phyloP scores from a whole-genome alignment of 2,797 vertebrate genomes.

The Poecilia gillii region DNA sequence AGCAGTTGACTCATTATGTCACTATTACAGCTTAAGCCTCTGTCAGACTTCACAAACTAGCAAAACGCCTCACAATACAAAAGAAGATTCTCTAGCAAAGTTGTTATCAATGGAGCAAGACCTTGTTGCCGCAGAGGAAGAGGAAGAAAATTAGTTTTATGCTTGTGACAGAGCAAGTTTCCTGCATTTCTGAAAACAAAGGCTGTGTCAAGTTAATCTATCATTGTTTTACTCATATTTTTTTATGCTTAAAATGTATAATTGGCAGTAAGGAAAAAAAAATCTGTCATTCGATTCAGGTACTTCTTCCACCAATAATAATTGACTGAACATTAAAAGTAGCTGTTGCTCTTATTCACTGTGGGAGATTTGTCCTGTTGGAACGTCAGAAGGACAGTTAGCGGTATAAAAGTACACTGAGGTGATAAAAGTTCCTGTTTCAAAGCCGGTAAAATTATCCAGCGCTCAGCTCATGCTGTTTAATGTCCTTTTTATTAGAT shows the following conservation, averaged over 20 bases:
- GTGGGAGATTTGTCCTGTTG: neutral
- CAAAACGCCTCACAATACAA: constrained; percentile 4
- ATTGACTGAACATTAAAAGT: neutral
- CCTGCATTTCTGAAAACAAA: constrained; percentile 50
- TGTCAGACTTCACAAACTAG: neutral
- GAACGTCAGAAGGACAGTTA: neutral
- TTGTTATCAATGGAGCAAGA: neutral
- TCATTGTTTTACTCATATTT: neutral
- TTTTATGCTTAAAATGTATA: neutral
- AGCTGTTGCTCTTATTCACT: neutral
- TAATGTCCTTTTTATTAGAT: neutral
- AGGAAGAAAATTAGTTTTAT: constrained; percentile 37
- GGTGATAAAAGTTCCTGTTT: neutral
- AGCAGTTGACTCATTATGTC: neutral
- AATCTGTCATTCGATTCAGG: neutral
- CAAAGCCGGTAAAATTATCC: neutral
- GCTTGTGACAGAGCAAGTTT: constrained; percentile 40
- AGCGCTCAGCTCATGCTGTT: neutral
- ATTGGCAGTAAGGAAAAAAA: neutral
- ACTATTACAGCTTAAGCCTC: neutral
- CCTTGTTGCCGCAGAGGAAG: constrained; percentile 48
- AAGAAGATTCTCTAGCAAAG: constrained; percentile 34
- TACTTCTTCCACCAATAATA: neutral
- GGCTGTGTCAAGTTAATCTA: neutral
- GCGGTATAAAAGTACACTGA: neutral